Base-by-base conservation (phyloP, 2,113 vertebrate species). In the Zosterops hypoxanthus region DNA sequence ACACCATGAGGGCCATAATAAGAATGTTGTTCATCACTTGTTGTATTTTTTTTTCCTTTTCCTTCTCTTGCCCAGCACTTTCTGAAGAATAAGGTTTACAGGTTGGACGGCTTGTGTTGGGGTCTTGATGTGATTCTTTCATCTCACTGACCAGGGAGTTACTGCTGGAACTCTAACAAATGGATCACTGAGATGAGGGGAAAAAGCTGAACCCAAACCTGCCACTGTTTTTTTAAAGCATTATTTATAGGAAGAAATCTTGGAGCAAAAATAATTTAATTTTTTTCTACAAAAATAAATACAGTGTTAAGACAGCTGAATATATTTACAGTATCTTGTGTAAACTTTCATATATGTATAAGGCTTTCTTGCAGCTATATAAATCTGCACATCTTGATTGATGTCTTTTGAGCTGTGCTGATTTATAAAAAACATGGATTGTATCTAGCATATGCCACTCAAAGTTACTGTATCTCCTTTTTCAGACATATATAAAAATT, bases 281-380 rank as follows among this genome's bases (percentile, higher is more conserved):
- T 34, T 39, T 87, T 61, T 68, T 5, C 13, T 44, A 59, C 41
- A 71, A 52, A 92, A 88, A 86, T 69, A 82, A 77, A 66, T 82
- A 85, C 44, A 55, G 71, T 80, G 90, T 80, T 91, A 87, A 90
- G 15, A 76, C 57, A 87, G 36, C 63, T 82, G 95, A 95, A 94
- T 93, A 85, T 82, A 95, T 94, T 96, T 95, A 36, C 66, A 85
- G 57, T 61, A 83, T 64, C 53, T 87, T 8, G 2, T 76, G 50
- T 71, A 87, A 91, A 76, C 34, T 76, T 68, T 71, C 75, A 52
- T 93, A 39, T 53, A 84, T 81, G 75, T 63, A 22, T 81, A 71
- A 55, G 60, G 24, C 19, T 84, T 86, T 82, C 78, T 94, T 91
- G 86, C 47, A 95, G 78, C 60, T 85, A 29, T 63, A 69, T 77